A percentile compares a stretch with the other conserved stretches of the same genome.
phyloP scores from a whole-genome alignment of 2,113 vertebrate species.

The Dromiciops gliroides region DNA sequence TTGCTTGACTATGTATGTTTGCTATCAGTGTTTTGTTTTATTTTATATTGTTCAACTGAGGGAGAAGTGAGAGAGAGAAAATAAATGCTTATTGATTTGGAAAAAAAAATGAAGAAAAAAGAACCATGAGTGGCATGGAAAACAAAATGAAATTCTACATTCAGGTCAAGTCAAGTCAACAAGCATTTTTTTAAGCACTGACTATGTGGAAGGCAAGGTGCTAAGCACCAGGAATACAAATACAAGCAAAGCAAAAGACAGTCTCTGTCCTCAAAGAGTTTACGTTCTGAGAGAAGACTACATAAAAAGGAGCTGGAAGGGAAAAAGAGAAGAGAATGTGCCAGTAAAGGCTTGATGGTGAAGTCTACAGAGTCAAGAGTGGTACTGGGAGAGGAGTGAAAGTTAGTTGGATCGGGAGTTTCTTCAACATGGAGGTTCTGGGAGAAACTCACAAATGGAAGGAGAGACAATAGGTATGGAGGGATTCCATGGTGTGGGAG shows the following conservation, averaged over 20 bases:
- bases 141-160: background rate
- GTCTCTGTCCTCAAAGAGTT: background rate
- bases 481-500: background rate
- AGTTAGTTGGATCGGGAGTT: background rate
- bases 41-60: background rate
- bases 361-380: background rate
- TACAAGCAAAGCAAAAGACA: background rate
- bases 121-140: background rate
- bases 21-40: background rate
- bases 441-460: background rate
- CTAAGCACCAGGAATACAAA: background rate
- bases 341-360: background rate
- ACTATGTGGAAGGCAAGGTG: background rate
- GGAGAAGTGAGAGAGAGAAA: background rate
- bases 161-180: background rate
- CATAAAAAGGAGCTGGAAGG: background rate
- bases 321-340: background rate
- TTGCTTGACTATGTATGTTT: background rate
- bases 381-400: background rate
- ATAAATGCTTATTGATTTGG: background rate
- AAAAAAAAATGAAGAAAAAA: background rate
- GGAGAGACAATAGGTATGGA: background rate
- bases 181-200: background rate
- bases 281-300: background rate
- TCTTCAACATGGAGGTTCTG: background rate